Percentiles rank a stretch among this genome's conserved stretches.
Conservation (phyloP, 2,888 invertebrate species). For the Callyntrura sp. region DNA sequence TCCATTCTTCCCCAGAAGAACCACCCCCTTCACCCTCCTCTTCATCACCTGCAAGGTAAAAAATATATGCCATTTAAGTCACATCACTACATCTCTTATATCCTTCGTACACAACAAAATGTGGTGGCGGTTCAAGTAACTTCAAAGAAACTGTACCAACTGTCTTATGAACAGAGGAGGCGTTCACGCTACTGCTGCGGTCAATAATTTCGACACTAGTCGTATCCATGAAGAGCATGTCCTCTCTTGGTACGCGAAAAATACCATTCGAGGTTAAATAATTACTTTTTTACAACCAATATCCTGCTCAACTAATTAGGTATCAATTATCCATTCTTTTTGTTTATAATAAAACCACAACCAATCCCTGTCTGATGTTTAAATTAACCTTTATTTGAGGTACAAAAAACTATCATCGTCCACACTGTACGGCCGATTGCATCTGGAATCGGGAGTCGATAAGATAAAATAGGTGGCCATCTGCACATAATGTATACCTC, state of each 20-base stretch:
- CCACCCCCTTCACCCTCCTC: constrained; percentile 80
- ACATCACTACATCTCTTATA: too few relatives aligned
- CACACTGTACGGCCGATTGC: constrained; percentile 3
- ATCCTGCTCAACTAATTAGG: too few relatives aligned
- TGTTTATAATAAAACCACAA: background rate
- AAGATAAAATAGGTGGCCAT: constrained; percentile 17
- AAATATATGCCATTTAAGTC: too few relatives aligned
- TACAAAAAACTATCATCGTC: constrained; percentile 14
- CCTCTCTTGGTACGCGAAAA: too few relatives aligned
- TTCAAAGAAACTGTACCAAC: background rate
- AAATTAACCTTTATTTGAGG: background rate
- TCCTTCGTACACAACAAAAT: background rate
- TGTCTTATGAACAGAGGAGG: background rate
- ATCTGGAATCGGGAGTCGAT: background rate
- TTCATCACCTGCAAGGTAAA: constrained; percentile 79
- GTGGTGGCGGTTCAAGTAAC: background rate
- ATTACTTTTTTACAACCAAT: too few relatives aligned
- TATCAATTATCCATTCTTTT: background rate
- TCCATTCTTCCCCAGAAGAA: constrained; percentile 84
- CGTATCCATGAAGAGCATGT: constrained; percentile 24
- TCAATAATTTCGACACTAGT: background rate
- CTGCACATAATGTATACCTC: constrained; percentile 12
- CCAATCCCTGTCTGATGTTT: constrained; percentile 12
- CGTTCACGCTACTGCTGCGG: background rate
- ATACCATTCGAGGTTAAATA: too few relatives aligned